phyloP scores from a whole-genome alignment of 2,113 vertebrate genomes.

The Leptodactylus fuscus region DNA sequence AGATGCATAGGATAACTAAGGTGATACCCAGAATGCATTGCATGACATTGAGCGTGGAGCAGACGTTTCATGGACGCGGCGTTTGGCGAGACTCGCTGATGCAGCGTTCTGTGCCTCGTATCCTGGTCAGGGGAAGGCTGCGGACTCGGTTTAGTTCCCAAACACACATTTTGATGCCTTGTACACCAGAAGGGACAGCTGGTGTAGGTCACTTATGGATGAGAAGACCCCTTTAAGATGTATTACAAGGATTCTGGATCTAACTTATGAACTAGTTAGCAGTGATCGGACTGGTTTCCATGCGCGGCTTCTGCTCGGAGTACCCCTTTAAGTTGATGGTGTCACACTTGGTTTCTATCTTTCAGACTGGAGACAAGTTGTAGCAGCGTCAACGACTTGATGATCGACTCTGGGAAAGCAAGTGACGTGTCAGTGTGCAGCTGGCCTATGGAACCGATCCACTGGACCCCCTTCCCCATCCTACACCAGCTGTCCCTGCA shows the following conservation, averaged over 20 bases:
- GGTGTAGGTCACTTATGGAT: no score
- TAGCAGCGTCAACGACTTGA: constrained; percentile 81
- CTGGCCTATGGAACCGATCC: constrained; percentile 86
- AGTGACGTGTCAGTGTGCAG: constrained; percentile 87
- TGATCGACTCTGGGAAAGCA: constrained; percentile 87
- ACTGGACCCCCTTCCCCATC: constrained; percentile 84
- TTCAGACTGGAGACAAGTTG: constrained; percentile 82
- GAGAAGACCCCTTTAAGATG: not conserved
- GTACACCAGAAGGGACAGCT: no score
- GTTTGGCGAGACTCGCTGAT: no score
- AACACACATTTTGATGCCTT: no score
- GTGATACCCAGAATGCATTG: no score
- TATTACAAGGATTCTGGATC: not conserved
- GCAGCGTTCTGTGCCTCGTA: no score
- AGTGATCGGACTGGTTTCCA: not conserved
- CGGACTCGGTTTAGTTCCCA: no score
- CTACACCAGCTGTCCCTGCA: constrained; percentile 50
- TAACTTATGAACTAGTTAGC: no score
- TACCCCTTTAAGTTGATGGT: not conserved
- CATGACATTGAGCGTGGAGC: no score
- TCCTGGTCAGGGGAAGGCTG: no score
- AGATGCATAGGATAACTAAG: no score
- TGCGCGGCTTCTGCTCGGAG: not conserved
- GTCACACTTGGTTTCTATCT: not conserved
- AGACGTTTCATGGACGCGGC: no score